phyloP scores from a whole-genome alignment of 2,797 vertebrate genomes.

The Labeo calbasu region DNA sequence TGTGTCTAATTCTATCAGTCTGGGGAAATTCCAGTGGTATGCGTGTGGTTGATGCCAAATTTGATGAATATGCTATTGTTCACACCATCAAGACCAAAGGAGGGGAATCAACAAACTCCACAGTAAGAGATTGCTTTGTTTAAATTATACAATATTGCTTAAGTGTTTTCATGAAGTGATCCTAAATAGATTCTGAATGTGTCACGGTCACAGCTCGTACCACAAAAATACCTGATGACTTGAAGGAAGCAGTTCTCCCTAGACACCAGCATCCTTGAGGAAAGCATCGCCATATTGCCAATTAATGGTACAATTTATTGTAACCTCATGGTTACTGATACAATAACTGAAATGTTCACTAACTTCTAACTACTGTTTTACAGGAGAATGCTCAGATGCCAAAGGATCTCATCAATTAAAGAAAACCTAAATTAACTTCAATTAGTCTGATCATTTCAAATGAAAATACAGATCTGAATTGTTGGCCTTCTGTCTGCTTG shows the following conservation, averaged over 20 bases:
- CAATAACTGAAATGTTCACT: too few species aligned
- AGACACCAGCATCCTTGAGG: slow-evolving; percentile 73
- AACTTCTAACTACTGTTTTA: slow-evolving; percentile 12
- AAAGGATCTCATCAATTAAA: background rate
- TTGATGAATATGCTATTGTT: slow-evolving; percentile 77
- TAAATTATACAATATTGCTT: background rate
- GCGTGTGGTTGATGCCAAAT: slow-evolving; percentile 80
- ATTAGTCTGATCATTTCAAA: background rate
- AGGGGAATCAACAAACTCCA: slow-evolving; percentile 76
- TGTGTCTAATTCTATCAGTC: slow-evolving; percentile 67
- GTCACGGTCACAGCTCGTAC: slow-evolving; percentile 73
- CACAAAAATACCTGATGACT: slow-evolving; percentile 60
- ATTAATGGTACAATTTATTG: slow-evolving; percentile 70
- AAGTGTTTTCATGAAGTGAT: background rate
- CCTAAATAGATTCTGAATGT: background rate
- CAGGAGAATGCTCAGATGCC: slow-evolving; percentile 52
- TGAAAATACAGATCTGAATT: background rate
- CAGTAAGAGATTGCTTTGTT: slow-evolving; percentile 71
- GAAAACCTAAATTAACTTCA: background rate
- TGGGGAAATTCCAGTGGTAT: slow-evolving; percentile 81
- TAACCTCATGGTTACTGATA: background rate
- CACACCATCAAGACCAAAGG: slow-evolving; percentile 76
- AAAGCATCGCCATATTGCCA: slow-evolving; percentile 80
- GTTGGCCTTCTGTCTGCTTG: background rate
- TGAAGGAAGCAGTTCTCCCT: slow-evolving; percentile 73